Evolutionary conservation across 2,888 invertebrate species (phyloP), one percentile per base, ranked within the genome.

Genomic region (Hanleya hanleyi): DNA sequence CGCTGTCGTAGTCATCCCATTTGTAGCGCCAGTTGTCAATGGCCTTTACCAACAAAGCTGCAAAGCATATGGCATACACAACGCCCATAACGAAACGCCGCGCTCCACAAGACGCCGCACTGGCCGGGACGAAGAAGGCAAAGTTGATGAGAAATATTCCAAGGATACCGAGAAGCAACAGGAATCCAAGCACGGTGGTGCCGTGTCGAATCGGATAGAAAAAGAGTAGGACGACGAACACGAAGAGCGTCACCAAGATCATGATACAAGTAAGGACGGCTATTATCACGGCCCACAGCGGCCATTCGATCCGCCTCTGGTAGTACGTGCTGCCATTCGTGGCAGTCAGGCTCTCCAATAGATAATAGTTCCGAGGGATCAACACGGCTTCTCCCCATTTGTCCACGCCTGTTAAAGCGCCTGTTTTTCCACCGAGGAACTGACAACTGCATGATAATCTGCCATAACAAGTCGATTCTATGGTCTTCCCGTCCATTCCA

Each of bases 31-130:
- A 91, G 70, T 88, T 89, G 80, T 91, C 91, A 6, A 91, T 75
- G 1, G 90, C 89, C 75, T 91, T 91, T 0, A 92, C 89, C 49
- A 92, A 83, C 79, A 92, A 85, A 18, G 90, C 89, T 4, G 91
- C 87, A 74, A 91, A 90, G 2, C 91, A 88, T 35, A 91, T 86
- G 41, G 90, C 86, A 80, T 92, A 92, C 3, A 91, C 89, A 3
- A 91, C 82, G 5, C 91, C 91, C 80, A 91, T 88, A 33, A 89
- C 80, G 76, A 91, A 90, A 36, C 91, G 75, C 26, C 92, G 83
- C 7, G 88, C 84, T 3, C 88, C 90, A 75, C 92, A 92, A 0
- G 89, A 87, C 3, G 83, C 86, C 22, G 84, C 85, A 0, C 87
- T 86, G 2, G 91, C 90, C n/a, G 86, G 87, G 29, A 90, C 72